These are phyloP conservation scores for Macrosteles quadrilineatus DNA, from an alignment of 1,140 invertebrate genomes.

Conservation along the genomic window DNA sequence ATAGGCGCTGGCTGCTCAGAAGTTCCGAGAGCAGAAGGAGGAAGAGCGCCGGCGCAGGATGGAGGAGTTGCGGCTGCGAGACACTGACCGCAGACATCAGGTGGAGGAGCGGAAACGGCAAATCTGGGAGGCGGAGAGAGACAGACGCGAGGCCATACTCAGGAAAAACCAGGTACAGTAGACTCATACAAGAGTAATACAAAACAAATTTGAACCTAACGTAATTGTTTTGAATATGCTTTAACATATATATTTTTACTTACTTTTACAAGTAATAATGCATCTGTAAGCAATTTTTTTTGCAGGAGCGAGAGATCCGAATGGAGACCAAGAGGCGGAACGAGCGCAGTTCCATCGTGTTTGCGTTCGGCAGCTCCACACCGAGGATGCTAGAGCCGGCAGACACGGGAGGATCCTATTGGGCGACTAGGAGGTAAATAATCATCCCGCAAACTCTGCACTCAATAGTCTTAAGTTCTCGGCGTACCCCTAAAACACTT, in stretches of 20 bases:
- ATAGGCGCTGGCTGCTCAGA: constrained; percentile 76
- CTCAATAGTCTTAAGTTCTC: background rate
- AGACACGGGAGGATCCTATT: constrained; percentile 74
- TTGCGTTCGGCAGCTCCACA: constrained; percentile 88
- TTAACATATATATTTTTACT: too few species aligned
- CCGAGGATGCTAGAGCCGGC: constrained; percentile 81
- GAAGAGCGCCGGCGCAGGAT: constrained; percentile 76
- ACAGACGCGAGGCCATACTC: constrained; percentile 79
- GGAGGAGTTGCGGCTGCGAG: constrained; percentile 75
- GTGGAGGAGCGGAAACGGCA: constrained; percentile 85
- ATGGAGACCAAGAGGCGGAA: constrained; percentile 72
- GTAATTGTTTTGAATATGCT: too few species aligned
- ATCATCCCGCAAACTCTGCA: too few species aligned
- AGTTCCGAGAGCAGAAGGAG: constrained; percentile 84
- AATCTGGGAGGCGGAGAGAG: constrained; percentile 83
- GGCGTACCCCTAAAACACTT: too few species aligned
- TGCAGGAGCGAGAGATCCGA: constrained; percentile 73
- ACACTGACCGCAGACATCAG: constrained; percentile 72
- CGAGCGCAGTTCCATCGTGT: constrained; percentile 68
- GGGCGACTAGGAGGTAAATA: constrained; percentile 71
- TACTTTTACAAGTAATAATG: too few species aligned
- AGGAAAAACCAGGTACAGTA: constrained; percentile 68
- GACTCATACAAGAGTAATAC: background rate
- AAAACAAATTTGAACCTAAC: too few species aligned
- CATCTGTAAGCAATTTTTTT: constrained; percentile 23